phyloP scores from a whole-genome alignment of 2,797 vertebrate genomes.

The Bradypodion pumilum region DNA sequence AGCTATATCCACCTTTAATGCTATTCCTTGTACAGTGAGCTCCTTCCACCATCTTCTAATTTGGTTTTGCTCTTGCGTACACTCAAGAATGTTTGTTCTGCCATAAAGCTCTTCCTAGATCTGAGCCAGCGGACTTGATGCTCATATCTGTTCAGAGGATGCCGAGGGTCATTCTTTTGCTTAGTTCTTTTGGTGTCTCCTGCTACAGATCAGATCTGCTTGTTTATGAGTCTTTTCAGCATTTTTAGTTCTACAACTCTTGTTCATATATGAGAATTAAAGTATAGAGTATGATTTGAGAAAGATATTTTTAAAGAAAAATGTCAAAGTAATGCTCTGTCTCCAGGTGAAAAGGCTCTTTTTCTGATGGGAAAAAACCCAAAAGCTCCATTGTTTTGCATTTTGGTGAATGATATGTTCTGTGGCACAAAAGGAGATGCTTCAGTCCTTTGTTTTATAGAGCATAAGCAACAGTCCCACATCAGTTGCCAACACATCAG shows the following conservation, averaged over 20 bases:
- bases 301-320: neutral
- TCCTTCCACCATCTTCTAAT: too few relatives aligned
- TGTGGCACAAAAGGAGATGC: accelerated
- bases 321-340: neutral
- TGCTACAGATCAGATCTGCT: too few relatives aligned
- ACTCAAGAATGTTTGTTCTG: too few relatives aligned
- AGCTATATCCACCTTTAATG: too few relatives aligned
- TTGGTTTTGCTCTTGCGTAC: too few relatives aligned
- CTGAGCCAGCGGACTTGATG: too few relatives aligned
- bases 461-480: neutral
- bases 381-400: neutral
- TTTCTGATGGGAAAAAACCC: neutral
- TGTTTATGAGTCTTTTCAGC: neutral
- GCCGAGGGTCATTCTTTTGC: too few relatives aligned
- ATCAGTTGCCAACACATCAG: neutral
- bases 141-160: too few relatives aligned
- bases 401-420: neutral
- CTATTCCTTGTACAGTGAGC: too few relatives aligned
- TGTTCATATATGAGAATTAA: neutral
- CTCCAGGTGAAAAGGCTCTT: neutral
- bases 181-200: too few relatives aligned
- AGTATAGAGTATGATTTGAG: neutral
- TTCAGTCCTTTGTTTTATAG: neutral
- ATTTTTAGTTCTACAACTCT: neutral
- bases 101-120: too few relatives aligned